Evolutionary conservation across 2,888 invertebrate species (phyloP).

Genomic region (Eupeodes latifasciatus): DNA sequence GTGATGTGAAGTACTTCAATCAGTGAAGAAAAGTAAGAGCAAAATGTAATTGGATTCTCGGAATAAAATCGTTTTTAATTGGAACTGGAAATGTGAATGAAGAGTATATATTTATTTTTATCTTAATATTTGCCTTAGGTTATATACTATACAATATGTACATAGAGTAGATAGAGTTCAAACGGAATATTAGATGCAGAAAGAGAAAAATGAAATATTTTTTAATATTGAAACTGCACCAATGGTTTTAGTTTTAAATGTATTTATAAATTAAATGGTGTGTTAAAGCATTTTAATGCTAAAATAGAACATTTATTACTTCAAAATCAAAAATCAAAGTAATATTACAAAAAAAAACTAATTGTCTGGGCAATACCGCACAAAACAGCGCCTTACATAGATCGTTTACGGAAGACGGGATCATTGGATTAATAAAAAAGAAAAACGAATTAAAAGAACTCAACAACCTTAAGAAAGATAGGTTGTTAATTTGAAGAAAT

Average conservation of each 20-base stretch:
- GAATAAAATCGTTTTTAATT: constrained; percentile 47
- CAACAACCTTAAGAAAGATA: no score
- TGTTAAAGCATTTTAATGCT: no score
- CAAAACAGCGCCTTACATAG: no score
- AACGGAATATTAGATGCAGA: not conserved
- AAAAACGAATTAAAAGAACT: no score
- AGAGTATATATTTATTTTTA: not conserved
- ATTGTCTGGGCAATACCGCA: no score
- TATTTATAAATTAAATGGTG: no score
- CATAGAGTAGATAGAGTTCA: not conserved
- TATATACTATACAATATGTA: not conserved
- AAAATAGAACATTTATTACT: no score
- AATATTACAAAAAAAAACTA: no score
- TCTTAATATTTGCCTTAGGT: not conserved
- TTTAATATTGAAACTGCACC: not conserved
- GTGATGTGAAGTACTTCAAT: constrained; percentile 34
- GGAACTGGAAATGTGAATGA: constrained; percentile 15
- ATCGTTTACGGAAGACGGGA: no score
- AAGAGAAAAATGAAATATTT: not conserved
- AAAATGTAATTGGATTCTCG: constrained; percentile 40
- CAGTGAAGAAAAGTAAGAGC: constrained; percentile 17
- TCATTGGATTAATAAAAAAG: no score
- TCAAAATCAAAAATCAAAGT: no score
- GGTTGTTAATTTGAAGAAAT: no score
- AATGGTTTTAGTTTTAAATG: not conserved